These are phyloP conservation scores for Cephalopterus ornatus DNA, from an alignment of 2,113 vertebrate genomes.

Conservation along the genomic window DNA sequence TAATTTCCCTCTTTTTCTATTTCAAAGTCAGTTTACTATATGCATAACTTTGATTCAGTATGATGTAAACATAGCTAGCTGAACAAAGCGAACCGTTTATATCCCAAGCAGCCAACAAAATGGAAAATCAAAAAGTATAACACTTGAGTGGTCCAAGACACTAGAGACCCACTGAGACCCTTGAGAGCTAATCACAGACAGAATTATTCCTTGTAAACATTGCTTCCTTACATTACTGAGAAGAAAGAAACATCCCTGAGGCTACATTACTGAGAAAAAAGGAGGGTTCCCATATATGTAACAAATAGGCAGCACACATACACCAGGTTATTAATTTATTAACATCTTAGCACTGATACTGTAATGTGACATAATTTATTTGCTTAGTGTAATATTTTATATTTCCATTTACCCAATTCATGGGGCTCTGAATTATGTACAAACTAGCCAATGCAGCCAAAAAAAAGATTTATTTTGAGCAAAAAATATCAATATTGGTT, in stretches of 20 bases:
- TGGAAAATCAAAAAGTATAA: neutral
- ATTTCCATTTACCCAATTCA: neutral
- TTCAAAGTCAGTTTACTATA: neutral
- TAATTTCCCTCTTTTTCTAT: neutral
- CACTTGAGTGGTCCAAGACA: neutral
- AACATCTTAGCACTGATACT: neutral
- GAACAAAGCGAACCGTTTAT: neutral
- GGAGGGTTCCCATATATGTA: neutral
- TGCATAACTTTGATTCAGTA: neutral
- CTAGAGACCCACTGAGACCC: neutral
- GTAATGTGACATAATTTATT: neutral
- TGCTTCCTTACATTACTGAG: neutral
- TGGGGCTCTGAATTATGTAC: neutral
- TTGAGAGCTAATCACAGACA: neutral
- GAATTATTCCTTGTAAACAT: neutral
- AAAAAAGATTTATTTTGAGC: neutral
- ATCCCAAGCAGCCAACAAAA: neutral
- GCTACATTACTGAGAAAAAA: neutral
- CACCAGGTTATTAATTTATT: neutral
- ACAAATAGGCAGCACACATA: neutral
- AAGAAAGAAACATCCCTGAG: neutral
- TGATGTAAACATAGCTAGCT: neutral
- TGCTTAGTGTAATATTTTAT: neutral
- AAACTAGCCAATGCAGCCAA: neutral
- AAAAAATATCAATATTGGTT: neutral